A percentile compares a stretch with the other conserved stretches of the same genome.
Evolutionary conservation across 2,888 invertebrate species (phyloP).

Genomic region (Leptinotarsa tumamoca): DNA sequence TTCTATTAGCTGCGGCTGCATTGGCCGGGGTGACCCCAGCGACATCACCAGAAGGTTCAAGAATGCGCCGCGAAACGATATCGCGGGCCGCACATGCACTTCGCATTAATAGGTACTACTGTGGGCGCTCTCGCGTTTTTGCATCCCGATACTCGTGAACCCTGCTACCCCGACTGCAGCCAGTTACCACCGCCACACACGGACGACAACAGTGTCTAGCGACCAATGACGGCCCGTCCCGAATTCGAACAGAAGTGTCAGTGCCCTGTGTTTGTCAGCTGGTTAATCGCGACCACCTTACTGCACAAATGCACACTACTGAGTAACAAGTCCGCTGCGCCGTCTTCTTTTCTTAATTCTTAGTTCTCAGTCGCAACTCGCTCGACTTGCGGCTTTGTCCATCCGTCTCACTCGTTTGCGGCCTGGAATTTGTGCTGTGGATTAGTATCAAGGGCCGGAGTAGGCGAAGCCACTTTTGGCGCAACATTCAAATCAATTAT

Average conservation of each 20-base stretch:
- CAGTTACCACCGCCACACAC: conserved; percentile 44
- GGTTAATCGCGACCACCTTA: conserved; percentile 47
- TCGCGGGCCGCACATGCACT: conserved; percentile 64
- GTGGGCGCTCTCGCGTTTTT: conserved; percentile 47
- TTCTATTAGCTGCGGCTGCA: conserved; percentile 50
- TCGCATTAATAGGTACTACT: conserved; percentile 59
- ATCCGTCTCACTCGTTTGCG: conserved; percentile 17
- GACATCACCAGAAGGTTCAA: conserved; percentile 59
- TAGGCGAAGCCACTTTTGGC: conserved; percentile 17
- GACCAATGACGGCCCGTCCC: conserved; percentile 24
- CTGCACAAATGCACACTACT: conserved; percentile 50
- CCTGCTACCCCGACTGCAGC: conserved; percentile 38
- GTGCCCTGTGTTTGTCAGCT: conserved; percentile 46
- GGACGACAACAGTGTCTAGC: conserved; percentile 5
- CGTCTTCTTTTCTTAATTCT: conserved; percentile 29
- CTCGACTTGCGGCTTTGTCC: conserved; percentile 33
- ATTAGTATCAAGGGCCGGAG: not conserved
- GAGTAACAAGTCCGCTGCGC: conserved; percentile 43
- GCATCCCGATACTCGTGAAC: conserved; percentile 44
- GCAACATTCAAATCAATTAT: conserved; percentile 12
- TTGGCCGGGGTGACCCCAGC: conserved; percentile 55
- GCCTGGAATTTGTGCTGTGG: not conserved
- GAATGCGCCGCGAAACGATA: conserved; percentile 62
- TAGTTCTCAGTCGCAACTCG: conserved; percentile 32
- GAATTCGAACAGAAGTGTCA: conserved; percentile 40